Evolutionary conservation across 2,888 invertebrate species (phyloP).

Genomic region (Eubasilissa splendida): DNA sequence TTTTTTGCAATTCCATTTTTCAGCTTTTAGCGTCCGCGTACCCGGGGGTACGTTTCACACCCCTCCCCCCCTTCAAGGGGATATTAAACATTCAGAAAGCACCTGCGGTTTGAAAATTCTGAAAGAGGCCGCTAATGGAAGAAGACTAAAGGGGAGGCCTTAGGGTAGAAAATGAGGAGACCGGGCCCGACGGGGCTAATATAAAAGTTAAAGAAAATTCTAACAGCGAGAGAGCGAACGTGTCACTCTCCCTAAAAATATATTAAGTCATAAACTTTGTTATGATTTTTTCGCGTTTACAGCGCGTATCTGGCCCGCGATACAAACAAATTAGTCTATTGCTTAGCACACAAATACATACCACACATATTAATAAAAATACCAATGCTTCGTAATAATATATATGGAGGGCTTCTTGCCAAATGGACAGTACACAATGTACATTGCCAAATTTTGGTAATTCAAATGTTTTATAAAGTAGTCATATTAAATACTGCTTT

Average conservation of each 20-base stretch:
- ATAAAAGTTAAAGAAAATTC: constrained; percentile 53
- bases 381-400: too few relatives aligned
- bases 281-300: background rate
- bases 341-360: too few relatives aligned
- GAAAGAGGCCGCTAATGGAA: constrained; percentile 57
- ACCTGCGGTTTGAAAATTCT: constrained; percentile 59
- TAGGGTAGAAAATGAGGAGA: constrained; percentile 34
- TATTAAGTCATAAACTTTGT: constrained; percentile 32
- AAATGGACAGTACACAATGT: too few relatives aligned
- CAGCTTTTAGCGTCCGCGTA: constrained; percentile 33
- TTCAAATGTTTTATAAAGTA: too few relatives aligned
- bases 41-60: constrained; percentile 40
- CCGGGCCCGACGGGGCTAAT: constrained; percentile 42
- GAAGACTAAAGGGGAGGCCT: constrained; percentile 39
- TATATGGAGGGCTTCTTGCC: too few relatives aligned
- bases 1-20: constrained; percentile 36
- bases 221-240: background rate
- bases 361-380: too few relatives aligned
- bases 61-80: constrained; percentile 40
- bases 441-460: too few relatives aligned
- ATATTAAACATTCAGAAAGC: constrained; percentile 58
- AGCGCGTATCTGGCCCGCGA: too few relatives aligned
- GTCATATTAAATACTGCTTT: too few relatives aligned
- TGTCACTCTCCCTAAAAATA: constrained; percentile 17
- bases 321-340: too few relatives aligned